Evolutionary conservation across 2,888 invertebrate genomes (phyloP).

Genomic region (Dolichopus griseipennis): DNA sequence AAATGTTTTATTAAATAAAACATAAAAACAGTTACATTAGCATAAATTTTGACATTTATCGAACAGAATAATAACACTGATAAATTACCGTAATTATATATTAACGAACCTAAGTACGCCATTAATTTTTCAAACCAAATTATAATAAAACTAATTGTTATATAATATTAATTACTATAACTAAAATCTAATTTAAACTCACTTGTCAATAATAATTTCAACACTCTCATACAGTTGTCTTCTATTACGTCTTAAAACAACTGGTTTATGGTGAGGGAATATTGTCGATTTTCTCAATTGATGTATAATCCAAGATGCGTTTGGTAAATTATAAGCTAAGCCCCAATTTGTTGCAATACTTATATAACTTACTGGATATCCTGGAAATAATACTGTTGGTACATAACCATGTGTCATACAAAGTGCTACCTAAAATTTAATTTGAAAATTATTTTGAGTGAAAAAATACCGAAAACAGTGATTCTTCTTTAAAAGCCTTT

Average conservation of each 20-base stretch:
- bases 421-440: conserved; percentile 43
- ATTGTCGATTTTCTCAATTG: conserved; percentile 23
- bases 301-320: conserved; percentile 47
- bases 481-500: too few species aligned
- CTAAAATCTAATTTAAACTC: conserved; percentile 33
- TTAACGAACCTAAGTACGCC: too few species aligned
- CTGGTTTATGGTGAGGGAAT: conserved; percentile 17
- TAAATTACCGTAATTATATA: too few species aligned
- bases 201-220: conserved; percentile 63
- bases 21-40: too few species aligned
- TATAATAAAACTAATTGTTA: too few species aligned
- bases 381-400: conserved; percentile 47
- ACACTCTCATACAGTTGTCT: conserved; percentile 60
- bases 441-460: background rate
- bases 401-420: conserved; percentile 50
- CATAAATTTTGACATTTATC: too few species aligned
- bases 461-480: too few species aligned
- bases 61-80: too few species aligned
- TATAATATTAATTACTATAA: too few species aligned
- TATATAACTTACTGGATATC: conserved; percentile 45
- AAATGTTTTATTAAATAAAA: too few species aligned
- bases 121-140: too few species aligned
- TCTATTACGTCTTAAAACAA: conserved; percentile 50
- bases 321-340: conserved; percentile 55
- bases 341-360: conserved; percentile 63